These are phyloP conservation scores for Scylla paramamosain DNA, from an alignment of 1,140 invertebrate species.

Conservation along the genomic window DNA sequence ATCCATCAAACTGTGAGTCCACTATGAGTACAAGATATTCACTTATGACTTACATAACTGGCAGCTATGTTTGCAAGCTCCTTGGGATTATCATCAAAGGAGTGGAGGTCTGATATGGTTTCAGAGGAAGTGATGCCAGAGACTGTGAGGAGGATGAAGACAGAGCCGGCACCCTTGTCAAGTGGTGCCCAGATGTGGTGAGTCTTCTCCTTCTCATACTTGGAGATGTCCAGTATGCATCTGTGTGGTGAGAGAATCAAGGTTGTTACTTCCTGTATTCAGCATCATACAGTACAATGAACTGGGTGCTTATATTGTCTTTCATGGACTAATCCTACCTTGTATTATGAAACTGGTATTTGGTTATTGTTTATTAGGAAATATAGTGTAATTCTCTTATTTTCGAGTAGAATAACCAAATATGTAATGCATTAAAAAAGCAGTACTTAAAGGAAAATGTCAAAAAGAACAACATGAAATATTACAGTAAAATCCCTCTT, in stretches of 20 bases:
- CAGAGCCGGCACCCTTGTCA: slow-evolving; percentile 92
- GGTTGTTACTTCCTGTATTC: neutral
- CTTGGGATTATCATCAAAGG: slow-evolving; percentile 89
- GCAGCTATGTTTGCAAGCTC: slow-evolving; percentile 85
- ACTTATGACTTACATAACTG: slow-evolving; percentile 86
- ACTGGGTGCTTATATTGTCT: no score
- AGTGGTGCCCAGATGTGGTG: slow-evolving; percentile 93
- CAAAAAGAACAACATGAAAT: no score
- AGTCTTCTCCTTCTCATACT: slow-evolving; percentile 93
- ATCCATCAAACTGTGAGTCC: no score
- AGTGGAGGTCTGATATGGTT: slow-evolving; percentile 93
- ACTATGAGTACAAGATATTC: no score
- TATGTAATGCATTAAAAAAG: no score
- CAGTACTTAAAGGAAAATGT: no score
- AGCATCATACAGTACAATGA: neutral
- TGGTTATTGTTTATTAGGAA: no score
- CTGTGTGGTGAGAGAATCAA: slow-evolving; percentile 81
- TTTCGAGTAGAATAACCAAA: no score
- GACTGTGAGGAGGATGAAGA: slow-evolving; percentile 95
- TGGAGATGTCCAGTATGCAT: slow-evolving; percentile 91
- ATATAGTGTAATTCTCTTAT: no score
- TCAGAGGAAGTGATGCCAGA: slow-evolving; percentile 95
- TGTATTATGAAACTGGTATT: no score
- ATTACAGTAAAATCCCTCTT: no score
- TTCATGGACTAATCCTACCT: no score